Conservation (phyloP, 2,797 vertebrate species). For the Botia kubotai region DNA sequence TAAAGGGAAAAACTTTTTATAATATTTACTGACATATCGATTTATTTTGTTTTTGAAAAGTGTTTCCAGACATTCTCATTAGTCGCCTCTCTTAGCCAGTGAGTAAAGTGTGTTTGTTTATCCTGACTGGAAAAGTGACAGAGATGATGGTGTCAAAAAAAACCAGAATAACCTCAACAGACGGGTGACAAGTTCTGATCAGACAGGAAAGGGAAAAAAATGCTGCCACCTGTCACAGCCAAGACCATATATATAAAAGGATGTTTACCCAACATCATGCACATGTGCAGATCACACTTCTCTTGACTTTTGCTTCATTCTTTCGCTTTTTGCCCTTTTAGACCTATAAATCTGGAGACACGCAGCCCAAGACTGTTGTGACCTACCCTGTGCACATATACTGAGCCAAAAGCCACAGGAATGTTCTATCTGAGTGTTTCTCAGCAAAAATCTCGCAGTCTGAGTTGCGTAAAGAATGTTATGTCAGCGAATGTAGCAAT, state of each 20-base stretch:
- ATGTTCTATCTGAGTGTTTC: conserved; percentile 26
- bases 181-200: background rate
- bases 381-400: background rate
- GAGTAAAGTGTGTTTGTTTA: conserved; percentile 34
- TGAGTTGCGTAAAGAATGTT: conserved; percentile 33
- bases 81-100: conserved; percentile 35
- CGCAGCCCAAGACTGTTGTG: background rate
- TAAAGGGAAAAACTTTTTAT: conserved; percentile 66
- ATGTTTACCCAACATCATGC: conserved; percentile 8
- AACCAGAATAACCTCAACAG: background rate
- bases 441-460: conserved; percentile 30
- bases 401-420: conserved; percentile 39
- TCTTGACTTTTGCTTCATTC: background rate
- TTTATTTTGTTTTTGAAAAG: conserved; percentile 35
- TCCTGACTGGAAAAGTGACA: conserved; percentile 47
- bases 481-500: conserved; percentile 44
- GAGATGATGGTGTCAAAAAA: conserved; percentile 29
- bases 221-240: conserved; percentile 6
- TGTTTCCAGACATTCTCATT: conserved; percentile 46
- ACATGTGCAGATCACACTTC: conserved; percentile 8
- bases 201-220: conserved; percentile 1
- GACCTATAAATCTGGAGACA: conserved; percentile 15
- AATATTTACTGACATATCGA: conserved; percentile 40
- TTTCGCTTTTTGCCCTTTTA: conserved; percentile 1
- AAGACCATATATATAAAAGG: background rate